Evolutionary conservation across 2,113 vertebrate species (phyloP).

Genomic region (Delphinapterus leucas): DNA sequence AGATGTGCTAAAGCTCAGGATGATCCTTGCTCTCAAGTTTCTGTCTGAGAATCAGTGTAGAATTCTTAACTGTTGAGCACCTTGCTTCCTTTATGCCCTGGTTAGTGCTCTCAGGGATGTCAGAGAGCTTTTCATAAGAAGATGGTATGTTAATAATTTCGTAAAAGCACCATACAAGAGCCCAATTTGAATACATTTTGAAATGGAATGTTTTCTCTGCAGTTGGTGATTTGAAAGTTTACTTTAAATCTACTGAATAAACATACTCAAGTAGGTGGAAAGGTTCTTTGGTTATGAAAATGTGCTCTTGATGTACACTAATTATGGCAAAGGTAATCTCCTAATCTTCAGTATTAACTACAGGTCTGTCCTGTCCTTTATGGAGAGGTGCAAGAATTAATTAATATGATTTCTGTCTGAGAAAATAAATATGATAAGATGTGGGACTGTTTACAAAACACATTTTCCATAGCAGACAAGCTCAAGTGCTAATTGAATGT

Average conservation of each 20-base stretch:
- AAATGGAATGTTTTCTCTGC: not conserved
- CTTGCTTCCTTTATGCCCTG: not conserved
- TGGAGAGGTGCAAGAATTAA: not conserved
- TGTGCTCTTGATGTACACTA: not conserved
- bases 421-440: conserved; percentile 5
- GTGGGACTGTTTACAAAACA: not conserved
- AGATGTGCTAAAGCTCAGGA: not conserved
- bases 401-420: not conserved
- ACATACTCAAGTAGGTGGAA: not conserved
- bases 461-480: not conserved
- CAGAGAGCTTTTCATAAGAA: conserved; percentile 61
- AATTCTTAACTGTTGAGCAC: conserved; percentile 55
- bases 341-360: not conserved
- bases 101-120: conserved; percentile 54
- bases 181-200: not conserved
- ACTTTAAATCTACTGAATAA: conserved; percentile 28
- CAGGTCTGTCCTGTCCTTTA: not conserved
- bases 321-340: not conserved
- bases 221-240: conserved; percentile 52
- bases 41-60: conserved; percentile 34
- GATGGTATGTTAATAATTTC: conserved; percentile 38
- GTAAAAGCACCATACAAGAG: conserved; percentile 23
- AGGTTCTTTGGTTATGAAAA: conserved; percentile 8
- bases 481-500: not conserved
- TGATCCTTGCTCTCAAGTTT: not conserved